Evolutionary conservation across 37 sponge, comb jelly and placozoan species (phyloP), one percentile per base, ranked within the genome.

Genomic region (Hexactinellida sp.): DNA sequence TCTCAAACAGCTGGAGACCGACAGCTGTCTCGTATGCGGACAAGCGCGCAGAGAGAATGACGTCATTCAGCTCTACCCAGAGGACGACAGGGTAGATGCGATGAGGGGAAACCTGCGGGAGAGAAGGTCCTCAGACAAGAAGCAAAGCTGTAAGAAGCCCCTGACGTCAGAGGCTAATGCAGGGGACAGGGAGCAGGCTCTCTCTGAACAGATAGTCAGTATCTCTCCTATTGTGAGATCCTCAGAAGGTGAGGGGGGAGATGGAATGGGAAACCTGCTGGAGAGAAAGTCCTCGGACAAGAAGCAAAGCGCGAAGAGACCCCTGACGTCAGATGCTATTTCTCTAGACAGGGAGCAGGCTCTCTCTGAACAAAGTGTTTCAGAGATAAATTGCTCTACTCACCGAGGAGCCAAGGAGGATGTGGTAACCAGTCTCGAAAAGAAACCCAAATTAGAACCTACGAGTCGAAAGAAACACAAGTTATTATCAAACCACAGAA

Each of bases 1-100:
- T 35, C 36, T 92, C 32, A 94, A 92, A 32, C 94, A 96, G 41
- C 89, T 89, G 10, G 91, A 93, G 30, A 90, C 92, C 0, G 88
- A 92, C 37, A 88, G 37, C 37, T 96, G 96, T 82, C 93, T 63
- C 5, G 76, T 71, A 25, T 37, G 82, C n/a, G 89, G 84, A 85
- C 24, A 52, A 19, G 19, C 54, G 54, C 85, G 32, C 25, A 37
- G 10, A 28, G 28, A 38, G 39, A 28, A 38, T 28, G 39, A 83
- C 28, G 84, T 83, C 24, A 63, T 63, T n/a, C 25, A 63, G 3
- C 34, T 63, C 5, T 63, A 63, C 13, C 76, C 76, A 63, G 76
- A 63, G 13, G 76, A 28, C 13, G 34, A 63, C 5, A 28, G 13
- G 25, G 28, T 28, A 3, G 76, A 63, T 10, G 25, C 34, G 76